Conservation (phyloP, 2,888 invertebrate species). For the Reticulitermes lucifugus region DNA sequence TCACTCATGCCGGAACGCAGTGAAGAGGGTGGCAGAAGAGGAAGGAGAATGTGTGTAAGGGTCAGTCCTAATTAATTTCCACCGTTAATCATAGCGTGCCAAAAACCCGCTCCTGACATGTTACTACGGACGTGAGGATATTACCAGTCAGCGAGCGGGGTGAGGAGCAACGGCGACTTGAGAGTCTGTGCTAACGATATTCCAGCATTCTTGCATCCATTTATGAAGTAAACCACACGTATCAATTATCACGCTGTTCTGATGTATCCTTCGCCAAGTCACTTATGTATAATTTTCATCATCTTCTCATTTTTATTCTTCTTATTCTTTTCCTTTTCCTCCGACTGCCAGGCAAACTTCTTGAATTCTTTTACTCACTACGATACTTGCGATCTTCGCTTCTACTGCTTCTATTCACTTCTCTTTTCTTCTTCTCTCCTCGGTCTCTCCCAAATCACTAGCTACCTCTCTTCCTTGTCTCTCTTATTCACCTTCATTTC, state of each 20-base stretch:
- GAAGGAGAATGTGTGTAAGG: constrained; percentile 36
- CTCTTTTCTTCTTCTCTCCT: not conserved
- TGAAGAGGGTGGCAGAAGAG: constrained; percentile 19
- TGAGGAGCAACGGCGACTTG: constrained; percentile 6
- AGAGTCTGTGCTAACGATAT: constrained; percentile 19
- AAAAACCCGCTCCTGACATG: constrained; percentile 45
- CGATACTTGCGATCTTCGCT: not conserved
- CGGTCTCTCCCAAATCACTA: not conserved
- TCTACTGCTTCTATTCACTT: not conserved
- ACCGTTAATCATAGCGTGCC: constrained; percentile 51
- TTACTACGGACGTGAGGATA: constrained; percentile 14
- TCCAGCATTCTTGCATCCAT: not conserved
- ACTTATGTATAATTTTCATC: too few species aligned
- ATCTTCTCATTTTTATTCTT: too few species aligned
- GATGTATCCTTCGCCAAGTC: too few species aligned
- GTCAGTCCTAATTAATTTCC: constrained; percentile 52
- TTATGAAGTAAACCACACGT: too few species aligned
- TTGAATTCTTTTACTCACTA: too few species aligned
- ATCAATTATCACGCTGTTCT: too few species aligned
- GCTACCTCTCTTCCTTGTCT: not conserved
- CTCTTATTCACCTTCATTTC: not conserved
- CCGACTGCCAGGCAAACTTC: too few species aligned
- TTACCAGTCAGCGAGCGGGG: constrained; percentile 8
- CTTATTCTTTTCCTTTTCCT: too few species aligned
- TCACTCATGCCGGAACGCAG: constrained; percentile 24